phyloP scores from a whole-genome alignment of 2,113 vertebrate genomes.

The Rynchops niger region DNA sequence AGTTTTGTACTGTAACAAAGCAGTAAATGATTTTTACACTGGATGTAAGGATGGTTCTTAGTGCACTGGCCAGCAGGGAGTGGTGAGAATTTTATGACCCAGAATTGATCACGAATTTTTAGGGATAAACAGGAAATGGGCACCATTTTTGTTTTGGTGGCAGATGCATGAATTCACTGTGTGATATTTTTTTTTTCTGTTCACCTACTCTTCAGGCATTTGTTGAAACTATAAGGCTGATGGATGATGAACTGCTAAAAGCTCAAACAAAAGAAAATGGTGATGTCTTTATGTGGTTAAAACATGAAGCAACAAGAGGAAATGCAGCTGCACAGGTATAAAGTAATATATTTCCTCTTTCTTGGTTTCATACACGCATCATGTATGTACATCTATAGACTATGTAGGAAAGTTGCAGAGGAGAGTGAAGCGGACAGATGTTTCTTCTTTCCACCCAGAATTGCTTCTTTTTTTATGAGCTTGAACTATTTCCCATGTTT shows the following conservation, averaged over 20 bases:
- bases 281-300: conserved; percentile 86
- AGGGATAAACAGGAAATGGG: background rate
- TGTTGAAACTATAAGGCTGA: conserved; percentile 83
- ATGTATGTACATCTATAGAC: background rate
- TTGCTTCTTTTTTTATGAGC: background rate
- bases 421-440: fast-evolving
- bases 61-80: background rate
- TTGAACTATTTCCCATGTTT: background rate
- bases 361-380: background rate
- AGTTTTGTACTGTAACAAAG: background rate
- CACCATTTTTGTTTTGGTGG: background rate
- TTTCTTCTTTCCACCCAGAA: background rate
- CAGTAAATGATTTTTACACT: background rate
- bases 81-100: background rate
- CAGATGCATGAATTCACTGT: background rate
- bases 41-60: background rate
- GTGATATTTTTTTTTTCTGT: background rate
- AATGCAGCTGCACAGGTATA: conserved; percentile 85
- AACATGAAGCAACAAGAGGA: conserved; percentile 84
- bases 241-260: conserved; percentile 78
- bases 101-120: background rate
- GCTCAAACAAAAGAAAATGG: conserved; percentile 78
- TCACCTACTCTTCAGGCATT: conserved; percentile 69
- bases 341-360: background rate
- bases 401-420: background rate